Percentiles rank a stretch among this genome's conserved stretches.
These are phyloP conservation scores for Rhagonycha fulva DNA, from an alignment of 2,888 invertebrate genomes.

Conservation along the genomic window DNA sequence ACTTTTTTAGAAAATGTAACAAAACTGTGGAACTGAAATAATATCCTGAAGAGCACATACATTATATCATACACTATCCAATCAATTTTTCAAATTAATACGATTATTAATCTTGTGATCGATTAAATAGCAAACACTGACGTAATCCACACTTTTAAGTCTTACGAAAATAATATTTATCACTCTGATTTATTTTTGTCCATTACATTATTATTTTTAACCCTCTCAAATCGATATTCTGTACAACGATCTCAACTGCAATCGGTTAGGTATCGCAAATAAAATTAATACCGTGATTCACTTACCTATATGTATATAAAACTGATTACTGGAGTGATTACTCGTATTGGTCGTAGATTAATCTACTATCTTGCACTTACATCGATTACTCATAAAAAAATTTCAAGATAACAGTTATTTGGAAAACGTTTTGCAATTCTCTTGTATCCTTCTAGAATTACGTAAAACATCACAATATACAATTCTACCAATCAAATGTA, in stretches of 20 bases:
- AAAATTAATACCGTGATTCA: background rate
- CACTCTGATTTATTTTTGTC: background rate
- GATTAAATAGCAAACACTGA: background rate
- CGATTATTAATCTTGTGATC: background rate
- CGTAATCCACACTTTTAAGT: background rate
- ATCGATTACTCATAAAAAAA: background rate
- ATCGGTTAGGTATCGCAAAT: background rate
- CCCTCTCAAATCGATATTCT: background rate
- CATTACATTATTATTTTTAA: background rate
- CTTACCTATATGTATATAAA: background rate
- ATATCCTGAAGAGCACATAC: background rate
- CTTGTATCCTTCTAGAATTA: background rate
- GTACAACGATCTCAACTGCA: background rate
- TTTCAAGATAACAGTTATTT: background rate
- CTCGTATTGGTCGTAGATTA: background rate
- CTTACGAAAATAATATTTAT: background rate
- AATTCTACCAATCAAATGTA: background rate
- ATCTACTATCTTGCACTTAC: background rate
- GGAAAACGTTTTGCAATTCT: background rate
- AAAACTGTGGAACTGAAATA: background rate
- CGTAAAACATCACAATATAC: background rate
- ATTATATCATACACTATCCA: background rate
- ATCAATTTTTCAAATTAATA: background rate
- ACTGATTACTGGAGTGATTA: background rate
- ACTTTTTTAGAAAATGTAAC: background rate